Evolutionary conservation across 1,140 invertebrate species (phyloP), one percentile per base, ranked within the genome.

Genomic region (Marisa cornuarietis): DNA sequence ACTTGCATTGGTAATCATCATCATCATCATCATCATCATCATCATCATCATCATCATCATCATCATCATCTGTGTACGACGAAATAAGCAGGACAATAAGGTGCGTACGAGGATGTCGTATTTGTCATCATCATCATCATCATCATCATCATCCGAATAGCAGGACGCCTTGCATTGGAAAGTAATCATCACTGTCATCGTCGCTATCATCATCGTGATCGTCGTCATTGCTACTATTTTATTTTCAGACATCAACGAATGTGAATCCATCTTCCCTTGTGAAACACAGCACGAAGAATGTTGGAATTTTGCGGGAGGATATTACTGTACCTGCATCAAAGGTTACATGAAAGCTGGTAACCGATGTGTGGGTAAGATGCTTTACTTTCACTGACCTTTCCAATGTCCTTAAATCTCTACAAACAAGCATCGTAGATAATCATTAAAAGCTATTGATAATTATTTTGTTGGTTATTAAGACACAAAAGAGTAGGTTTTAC

Each of bases 231-330:
- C 8, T 18, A 4, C 5, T n/a, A 11, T 68, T 68, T 68, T 68
- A 24, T 68, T 68, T n/a, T 1, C 65, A 68, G 65, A 68, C 65
- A 68, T 68, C 26, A 31, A 68, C 26, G 65, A 68, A 31, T 68
- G 65, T 22, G 65, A 13, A 31, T 13, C n/a, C 8, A 31, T 5
- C 22, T 24, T 68, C n/a, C n/a, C 65, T 11, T 68, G 65, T 68
- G 65, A 22, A 68, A 10, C 22, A 63, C n/a, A 63, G 11, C 54
- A 14, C 10, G 65, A 68, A 31, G 11, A 68, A 14, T 68, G 65
- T 31, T 1, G 13, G 5, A 68, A 68, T 22, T 11, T 68, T 31
- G 13, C 65, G 11, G 65, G 65, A 68, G 11, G 11, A 11, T 68
- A 4, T 31, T 68, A 68, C 65, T 68, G 65, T 68, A 13, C 22